These are phyloP conservation scores for Hymenochirus boettgeri DNA, from an alignment of 2,113 vertebrate species.

Conservation along the genomic window DNA sequence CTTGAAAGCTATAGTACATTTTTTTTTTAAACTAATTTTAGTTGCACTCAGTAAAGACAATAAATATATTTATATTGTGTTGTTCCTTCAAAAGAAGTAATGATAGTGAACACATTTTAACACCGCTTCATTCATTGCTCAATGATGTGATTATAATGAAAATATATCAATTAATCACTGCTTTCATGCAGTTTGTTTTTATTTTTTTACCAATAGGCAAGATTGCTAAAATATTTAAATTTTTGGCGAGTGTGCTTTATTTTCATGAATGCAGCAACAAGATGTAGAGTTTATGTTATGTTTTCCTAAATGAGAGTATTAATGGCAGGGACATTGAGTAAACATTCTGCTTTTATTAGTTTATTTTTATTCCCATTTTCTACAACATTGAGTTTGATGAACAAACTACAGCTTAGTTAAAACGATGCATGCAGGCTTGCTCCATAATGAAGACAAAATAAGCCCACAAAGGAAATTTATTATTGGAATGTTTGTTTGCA, in stretches of 20 bases:
- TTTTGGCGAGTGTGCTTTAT: constrained; percentile 1
- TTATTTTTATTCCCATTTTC: constrained; percentile 36
- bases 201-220: constrained; percentile 16
- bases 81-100: constrained; percentile 19
- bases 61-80: constrained; percentile 10
- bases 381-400: constrained; percentile 43
- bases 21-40: constrained; percentile 9
- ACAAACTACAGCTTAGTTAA: constrained; percentile 42
- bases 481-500: constrained; percentile 30
- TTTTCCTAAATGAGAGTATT: constrained; percentile 38
- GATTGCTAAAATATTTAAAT: constrained; percentile 28
- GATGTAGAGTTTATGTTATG: constrained; percentile 30
- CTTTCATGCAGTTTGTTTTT: constrained; percentile 23
- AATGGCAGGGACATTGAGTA: constrained; percentile 41
- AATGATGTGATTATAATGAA: constrained; percentile 11
- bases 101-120: constrained; percentile 18
- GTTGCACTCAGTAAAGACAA: constrained; percentile 1
- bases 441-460: constrained; percentile 42
- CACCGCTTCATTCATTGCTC: constrained; percentile 14
- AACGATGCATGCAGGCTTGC: constrained; percentile 33
- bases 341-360: constrained; percentile 42
- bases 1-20: constrained; percentile 2
- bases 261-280: constrained; percentile 11
- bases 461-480: constrained; percentile 39
- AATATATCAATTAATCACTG: constrained; percentile 20